phyloP scores from a whole-genome alignment of 2,797 vertebrate species.

The Mus caroli region DNA sequence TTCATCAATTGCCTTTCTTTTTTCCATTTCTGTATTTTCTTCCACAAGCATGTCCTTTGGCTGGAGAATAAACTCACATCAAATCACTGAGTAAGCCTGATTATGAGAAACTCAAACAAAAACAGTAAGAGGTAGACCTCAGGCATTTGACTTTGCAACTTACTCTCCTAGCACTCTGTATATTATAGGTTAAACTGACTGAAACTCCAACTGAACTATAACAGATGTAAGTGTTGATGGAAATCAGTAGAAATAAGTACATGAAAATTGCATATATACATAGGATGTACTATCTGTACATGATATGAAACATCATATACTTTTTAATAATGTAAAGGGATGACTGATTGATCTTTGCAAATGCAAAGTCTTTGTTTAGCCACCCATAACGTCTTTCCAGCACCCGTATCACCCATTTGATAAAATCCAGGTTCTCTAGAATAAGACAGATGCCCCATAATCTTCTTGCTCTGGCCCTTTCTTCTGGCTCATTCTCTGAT shows the following conservation, averaged over 20 bases:
- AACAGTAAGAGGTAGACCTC: neutral
- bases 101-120: neutral
- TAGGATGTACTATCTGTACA: neutral
- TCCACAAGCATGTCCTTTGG: neutral
- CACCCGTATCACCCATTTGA: neutral
- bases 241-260: neutral
- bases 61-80: neutral
- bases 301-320: neutral
- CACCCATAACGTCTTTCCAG: neutral
- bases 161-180: neutral
- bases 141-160: neutral
- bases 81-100: neutral
- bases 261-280: neutral
- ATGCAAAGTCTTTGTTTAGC: neutral
- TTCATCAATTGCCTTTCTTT: neutral
- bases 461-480: neutral
- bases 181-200: neutral
- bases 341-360: neutral
- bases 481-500: neutral
- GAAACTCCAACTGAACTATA: neutral
- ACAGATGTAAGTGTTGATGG: neutral
- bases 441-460: neutral
- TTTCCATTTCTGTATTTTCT: neutral
- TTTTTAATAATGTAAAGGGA: neutral
- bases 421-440: constrained; percentile 29